Base-by-base conservation (phyloP, 1,140 invertebrate species). In the Tigriopus japonicus region DNA sequence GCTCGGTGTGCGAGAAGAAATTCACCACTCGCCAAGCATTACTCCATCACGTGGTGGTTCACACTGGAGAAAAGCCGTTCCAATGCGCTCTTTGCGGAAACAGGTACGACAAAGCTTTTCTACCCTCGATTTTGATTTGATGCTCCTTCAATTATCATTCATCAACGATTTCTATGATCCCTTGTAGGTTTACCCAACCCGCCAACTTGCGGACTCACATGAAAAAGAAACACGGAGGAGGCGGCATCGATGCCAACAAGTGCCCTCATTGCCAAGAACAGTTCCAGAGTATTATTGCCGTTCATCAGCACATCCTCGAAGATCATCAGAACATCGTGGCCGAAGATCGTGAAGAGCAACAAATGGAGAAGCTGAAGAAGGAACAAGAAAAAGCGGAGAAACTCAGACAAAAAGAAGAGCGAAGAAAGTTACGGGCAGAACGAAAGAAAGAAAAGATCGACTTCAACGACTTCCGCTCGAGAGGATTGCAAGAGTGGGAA, bases 31-130 rank as follows among this genome's bases (percentile, higher is more conserved):
- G 42, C 9, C 58, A 59, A 49, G 58, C 58, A 7, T 49, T 59
- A 15, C 58, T 59, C 14, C 58, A 59, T 49, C 58, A 59, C 43
- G 58, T 59, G n/a, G 58, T 59, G 17, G 58, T 59, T 17, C 58
- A 59, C 21, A 59, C 58, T 5, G 58, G 58, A 49, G 58, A 59
- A 42, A 59, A 59, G 42, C 58, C 58, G 1, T 59, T 59, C 15
- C 58, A 59, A 45, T 59, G 58, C 49, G 58, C 58, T 5, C 15
- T 49, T 15, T 59, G 58, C 28, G 58, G 58, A 21, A 59, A 59
- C 19, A 59, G 42, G 52, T 54, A 54, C 6, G n/a, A 28, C 3
- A 2, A 2, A 49, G 2, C 45, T 49, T 3, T 28, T 54, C 14
- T n/a, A n/a, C n/a, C n/a, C n/a, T n/a, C n/a, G n/a, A n/a, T n/a